Evolutionary conservation across 2,113 vertebrate genomes (phyloP), one percentile per base, ranked within the genome.

Genomic region (Leucopternis melanops): DNA sequence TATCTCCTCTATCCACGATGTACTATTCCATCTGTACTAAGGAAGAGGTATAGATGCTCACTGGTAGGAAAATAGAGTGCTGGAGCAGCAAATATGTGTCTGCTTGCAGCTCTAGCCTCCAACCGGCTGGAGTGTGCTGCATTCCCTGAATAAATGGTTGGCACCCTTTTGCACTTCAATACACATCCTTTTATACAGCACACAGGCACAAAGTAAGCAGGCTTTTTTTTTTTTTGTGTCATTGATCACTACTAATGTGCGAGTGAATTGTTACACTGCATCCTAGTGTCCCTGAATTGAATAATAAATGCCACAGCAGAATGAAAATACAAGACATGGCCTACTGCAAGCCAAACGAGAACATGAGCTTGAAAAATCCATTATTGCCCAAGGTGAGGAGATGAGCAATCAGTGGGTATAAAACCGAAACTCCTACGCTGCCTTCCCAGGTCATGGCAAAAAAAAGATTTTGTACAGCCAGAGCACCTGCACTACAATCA

Each of bases 241-340:
- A 91, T 7, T 71, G 50, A 80, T 42, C 5, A 21, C 59, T 77
- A 74, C 69, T 40, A 72, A 72, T 6, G 11, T 9, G 13, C 0
- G 0, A 72, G 45, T 52, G 23, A 84, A 81, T 81, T 90, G 44
- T 62, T 47, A 54, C 44, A 19, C 57, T 21, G 40, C 77, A 84
- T 58, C 40, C 63, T 40, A 40, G 52, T 19, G 44, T n/a, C 70
- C 69, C 79, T 29, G 31, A 34, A 40, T 3, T 40, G 73, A 86
- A 86, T 59, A 61, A 94, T 32, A 90, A 96, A 95, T 52, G 69
- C 55, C 65, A 69, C 22, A 40, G 71, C 42, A 81, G 73, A 92
- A 70, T 17, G 31, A 45, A 70, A 44, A 80, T 36, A 38, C 1
- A 25, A 92, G 45, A 90, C 34, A 87, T 69, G 13, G 81, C 50